Evolutionary conservation across 2,888 invertebrate species (phyloP).

Genomic region (Lepidocyrtinus sp.): DNA sequence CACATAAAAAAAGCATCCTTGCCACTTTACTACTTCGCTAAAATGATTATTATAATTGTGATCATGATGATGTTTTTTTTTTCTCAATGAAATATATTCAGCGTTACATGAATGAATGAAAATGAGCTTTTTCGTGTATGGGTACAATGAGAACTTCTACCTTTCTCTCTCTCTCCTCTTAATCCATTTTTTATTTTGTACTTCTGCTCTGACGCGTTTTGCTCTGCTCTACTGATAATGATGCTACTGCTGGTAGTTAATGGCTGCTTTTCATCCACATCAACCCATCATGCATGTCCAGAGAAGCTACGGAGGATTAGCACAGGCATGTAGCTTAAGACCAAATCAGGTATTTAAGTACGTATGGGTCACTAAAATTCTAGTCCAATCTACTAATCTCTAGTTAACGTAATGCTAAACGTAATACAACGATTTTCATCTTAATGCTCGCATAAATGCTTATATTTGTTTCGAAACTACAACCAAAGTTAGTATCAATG

Average conservation of each 20-base stretch:
- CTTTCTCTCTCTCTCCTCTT: neutral
- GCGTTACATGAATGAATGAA: neutral
- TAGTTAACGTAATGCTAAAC: too few relatives aligned
- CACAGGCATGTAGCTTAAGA: too few relatives aligned
- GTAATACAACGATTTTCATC: too few relatives aligned
- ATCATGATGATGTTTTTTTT: neutral
- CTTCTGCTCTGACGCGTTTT: neutral
- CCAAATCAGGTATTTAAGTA: too few relatives aligned
- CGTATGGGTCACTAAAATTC: too few relatives aligned
- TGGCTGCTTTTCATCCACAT: neutral
- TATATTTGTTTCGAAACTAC: too few relatives aligned
- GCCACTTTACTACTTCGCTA: neutral
- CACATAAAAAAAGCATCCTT: neutral
- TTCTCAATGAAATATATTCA: neutral
- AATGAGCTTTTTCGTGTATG: neutral
- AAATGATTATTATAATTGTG: neutral
- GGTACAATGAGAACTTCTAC: neutral
- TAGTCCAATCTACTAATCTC: too few relatives aligned
- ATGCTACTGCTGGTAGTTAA: neutral
- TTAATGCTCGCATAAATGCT: too few relatives aligned
- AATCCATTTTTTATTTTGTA: neutral
- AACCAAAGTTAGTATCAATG: too few relatives aligned
- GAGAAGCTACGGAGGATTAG: neutral
- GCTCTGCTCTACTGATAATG: conserved; percentile 10
- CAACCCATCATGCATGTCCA: neutral